These are phyloP conservation scores for Prunella himalayana DNA, from an alignment of 2,113 vertebrate genomes.

Conservation along the genomic window DNA sequence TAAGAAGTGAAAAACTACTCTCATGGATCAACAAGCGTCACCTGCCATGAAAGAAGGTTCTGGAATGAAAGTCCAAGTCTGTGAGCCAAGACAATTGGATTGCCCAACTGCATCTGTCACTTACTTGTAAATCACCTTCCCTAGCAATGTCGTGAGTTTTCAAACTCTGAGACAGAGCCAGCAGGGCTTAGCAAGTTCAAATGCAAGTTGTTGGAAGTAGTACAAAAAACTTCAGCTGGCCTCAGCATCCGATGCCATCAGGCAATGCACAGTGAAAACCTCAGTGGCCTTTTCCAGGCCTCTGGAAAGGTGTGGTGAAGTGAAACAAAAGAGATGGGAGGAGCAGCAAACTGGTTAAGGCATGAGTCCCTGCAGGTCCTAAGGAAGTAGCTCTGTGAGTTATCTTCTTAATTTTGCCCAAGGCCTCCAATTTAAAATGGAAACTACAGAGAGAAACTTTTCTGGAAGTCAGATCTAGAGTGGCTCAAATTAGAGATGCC, in stretches of 20 bases:
- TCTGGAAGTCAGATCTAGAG: not conserved
- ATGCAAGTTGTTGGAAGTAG: not conserved
- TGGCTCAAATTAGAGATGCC: slow-evolving; percentile 13
- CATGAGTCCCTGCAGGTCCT: not conserved
- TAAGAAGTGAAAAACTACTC: slow-evolving; percentile 24
- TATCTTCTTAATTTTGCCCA: not conserved
- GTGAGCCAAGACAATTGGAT: not conserved
- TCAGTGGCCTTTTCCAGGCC: not conserved
- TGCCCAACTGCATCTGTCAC: not conserved
- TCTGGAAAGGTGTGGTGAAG: not conserved
- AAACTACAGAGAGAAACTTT: not conserved
- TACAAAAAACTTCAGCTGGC: not conserved
- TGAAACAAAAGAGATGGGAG: not conserved
- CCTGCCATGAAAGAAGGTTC: not conserved
- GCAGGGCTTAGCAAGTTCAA: not conserved
- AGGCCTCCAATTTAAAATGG: not conserved
- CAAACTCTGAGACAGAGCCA: not conserved
- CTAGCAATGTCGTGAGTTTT: not conserved
- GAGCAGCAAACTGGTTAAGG: not conserved
- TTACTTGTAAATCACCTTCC: slow-evolving; percentile 5
- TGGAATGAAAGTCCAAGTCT: not conserved
- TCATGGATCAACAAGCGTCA: not conserved
- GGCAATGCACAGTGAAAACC: not conserved
- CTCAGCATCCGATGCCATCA: not conserved
- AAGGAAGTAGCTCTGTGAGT: not conserved